These are phyloP conservation scores for Galaxea fascicularis DNA, from an alignment of 92 coral and sea anemone species.

Conservation along the genomic window DNA sequence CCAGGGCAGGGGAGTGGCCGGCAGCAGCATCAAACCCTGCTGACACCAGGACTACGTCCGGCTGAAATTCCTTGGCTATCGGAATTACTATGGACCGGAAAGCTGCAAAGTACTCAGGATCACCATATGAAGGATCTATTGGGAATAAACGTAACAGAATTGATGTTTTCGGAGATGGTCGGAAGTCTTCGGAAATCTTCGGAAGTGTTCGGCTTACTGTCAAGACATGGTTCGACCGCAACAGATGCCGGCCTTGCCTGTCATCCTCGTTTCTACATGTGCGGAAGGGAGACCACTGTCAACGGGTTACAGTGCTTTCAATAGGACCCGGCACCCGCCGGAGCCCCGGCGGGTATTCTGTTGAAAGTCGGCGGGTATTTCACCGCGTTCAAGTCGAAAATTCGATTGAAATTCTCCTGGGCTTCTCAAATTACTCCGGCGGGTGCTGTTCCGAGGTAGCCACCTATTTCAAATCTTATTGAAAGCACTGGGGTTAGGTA, in stretches of 20 bases:
- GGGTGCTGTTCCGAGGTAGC: too few relatives aligned
- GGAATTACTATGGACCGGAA: conserved; percentile 99
- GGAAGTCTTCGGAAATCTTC: too few relatives aligned
- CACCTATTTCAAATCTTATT: too few relatives aligned
- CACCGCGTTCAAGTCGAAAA: too few relatives aligned
- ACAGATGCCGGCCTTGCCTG: not conserved
- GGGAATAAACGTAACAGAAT: not conserved
- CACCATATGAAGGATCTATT: conserved; percentile 94
- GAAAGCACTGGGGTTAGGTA: too few relatives aligned
- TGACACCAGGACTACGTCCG: conserved; percentile 92
- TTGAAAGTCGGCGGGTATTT: too few relatives aligned
- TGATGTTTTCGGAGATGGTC: not conserved
- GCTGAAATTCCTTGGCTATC: conserved; percentile 95
- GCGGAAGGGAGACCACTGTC: not conserved
- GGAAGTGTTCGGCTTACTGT: too few relatives aligned
- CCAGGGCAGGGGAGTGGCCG: conserved; percentile 97
- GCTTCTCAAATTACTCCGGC: too few relatives aligned
- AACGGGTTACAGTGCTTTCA: not conserved
- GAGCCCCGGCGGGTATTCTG: too few relatives aligned
- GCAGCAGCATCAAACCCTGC: conserved; percentile 99
- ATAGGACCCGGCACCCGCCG: too few relatives aligned
- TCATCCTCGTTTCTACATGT: not conserved
- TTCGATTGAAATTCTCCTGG: too few relatives aligned
- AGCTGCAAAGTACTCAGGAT: conserved; percentile 96
- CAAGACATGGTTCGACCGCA: not conserved